Evolutionary conservation across 2,113 vertebrate genomes (phyloP).

Genomic region (Pelusios castaneus): DNA sequence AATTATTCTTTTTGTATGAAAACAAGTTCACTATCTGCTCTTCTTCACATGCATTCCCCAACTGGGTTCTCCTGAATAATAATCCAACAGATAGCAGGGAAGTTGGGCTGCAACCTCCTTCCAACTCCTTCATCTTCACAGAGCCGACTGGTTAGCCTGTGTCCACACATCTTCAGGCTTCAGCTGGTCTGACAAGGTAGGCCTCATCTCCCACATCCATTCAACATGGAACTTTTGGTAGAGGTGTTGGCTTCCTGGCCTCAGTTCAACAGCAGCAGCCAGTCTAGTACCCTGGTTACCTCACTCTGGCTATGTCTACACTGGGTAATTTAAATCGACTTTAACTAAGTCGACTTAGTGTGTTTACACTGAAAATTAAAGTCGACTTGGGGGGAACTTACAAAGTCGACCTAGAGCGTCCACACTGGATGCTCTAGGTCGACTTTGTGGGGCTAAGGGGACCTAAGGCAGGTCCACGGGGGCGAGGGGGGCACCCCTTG

Average conservation of each 20-base stretch:
- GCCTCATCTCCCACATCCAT: background rate
- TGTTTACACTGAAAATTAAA: no score
- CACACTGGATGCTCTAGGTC: no score
- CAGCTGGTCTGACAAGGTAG: background rate
- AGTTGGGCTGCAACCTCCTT: background rate
- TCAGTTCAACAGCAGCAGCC: background rate
- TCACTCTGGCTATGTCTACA: no score
- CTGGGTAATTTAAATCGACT: no score
- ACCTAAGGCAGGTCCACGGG: no score
- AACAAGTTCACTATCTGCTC: background rate
- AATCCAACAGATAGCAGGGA: background rate
- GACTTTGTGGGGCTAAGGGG: no score
- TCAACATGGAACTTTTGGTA: background rate
- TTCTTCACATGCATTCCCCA: background rate
- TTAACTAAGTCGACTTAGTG: no score
- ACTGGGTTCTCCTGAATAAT: background rate
- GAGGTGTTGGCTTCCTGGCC: background rate
- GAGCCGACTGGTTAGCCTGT: rapidly evolving
- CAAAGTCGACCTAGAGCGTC: no score
- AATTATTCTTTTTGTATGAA: background rate
- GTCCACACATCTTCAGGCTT: background rate
- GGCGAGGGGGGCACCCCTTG: no score
- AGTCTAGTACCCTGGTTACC: background rate
- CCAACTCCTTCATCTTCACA: background rate
- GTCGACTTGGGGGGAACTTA: no score